Evolutionary conservation across 2,113 vertebrate genomes (phyloP).

Genomic region (Lethenteron reissneri): DNA sequence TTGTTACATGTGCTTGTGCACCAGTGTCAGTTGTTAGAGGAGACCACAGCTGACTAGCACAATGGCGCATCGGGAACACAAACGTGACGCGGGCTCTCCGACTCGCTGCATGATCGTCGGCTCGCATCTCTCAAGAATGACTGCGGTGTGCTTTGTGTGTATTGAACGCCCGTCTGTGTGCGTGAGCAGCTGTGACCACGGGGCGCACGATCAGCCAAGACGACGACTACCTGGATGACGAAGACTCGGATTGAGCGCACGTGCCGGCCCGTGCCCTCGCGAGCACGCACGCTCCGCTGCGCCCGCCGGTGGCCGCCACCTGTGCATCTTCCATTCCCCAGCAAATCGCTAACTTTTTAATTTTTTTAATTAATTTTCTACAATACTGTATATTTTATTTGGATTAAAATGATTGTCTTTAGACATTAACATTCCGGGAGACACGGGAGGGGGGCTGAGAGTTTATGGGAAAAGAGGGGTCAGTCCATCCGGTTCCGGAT

Average conservation of each 20-base stretch:
- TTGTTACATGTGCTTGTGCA: too few relatives aligned
- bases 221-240: constrained; percentile 86
- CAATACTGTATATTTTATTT: too few relatives aligned
- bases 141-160: neutral
- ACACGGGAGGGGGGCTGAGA: too few relatives aligned
- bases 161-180: neutral
- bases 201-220: constrained; percentile 57
- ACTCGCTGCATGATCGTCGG: neutral
- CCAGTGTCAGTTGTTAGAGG: neutral
- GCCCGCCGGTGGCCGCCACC: too few relatives aligned
- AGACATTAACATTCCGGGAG: too few relatives aligned
- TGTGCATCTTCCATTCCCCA: too few relatives aligned
- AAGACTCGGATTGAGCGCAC: constrained; percentile 70
- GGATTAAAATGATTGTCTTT: too few relatives aligned
- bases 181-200: constrained; percentile 21
- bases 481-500: too few relatives aligned
- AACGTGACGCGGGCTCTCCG: neutral
- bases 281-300: constrained; percentile 14
- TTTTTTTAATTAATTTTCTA: too few relatives aligned
- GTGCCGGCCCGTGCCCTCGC: constrained; percentile 45
- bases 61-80: neutral
- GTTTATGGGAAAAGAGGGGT: too few relatives aligned
- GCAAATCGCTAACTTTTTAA: too few relatives aligned
- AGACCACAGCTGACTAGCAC: neutral
- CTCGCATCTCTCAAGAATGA: neutral